phyloP scores from a whole-genome alignment of 2,888 invertebrate species.

The Phania funesta region DNA sequence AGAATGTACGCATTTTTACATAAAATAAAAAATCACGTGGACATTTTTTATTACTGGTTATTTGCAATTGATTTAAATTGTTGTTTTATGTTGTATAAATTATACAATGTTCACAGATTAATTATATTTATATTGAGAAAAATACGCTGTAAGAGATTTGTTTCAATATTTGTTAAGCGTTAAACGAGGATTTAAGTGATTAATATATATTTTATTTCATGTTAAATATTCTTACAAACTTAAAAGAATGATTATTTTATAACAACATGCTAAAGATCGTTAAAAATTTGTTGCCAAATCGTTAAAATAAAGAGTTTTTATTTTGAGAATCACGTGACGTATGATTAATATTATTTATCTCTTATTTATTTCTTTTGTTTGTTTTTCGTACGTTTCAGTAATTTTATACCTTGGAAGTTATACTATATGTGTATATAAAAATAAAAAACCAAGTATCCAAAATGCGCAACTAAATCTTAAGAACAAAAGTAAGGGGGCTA shows the following conservation, averaged over 20 bases:
- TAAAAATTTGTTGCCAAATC: too few relatives aligned
- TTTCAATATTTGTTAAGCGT: too few relatives aligned
- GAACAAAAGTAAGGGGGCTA: too few relatives aligned
- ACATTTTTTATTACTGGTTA: slow-evolving; percentile 44
- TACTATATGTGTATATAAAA: too few relatives aligned
- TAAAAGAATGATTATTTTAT: too few relatives aligned
- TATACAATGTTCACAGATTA: slow-evolving; percentile 54
- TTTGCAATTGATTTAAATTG: slow-evolving; percentile 63
- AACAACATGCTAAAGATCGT: too few relatives aligned
- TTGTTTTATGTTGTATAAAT: slow-evolving; percentile 57
- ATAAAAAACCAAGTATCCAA: too few relatives aligned
- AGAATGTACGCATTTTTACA: not conserved
- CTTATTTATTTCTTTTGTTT: too few relatives aligned
- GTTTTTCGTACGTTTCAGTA: too few relatives aligned
- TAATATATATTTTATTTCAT: not conserved
- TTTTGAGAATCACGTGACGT: not conserved
- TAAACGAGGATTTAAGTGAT: not conserved
- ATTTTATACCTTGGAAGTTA: too few relatives aligned
- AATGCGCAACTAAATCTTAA: too few relatives aligned
- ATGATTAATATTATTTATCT: slow-evolving; percentile 32
- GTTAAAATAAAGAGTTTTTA: too few relatives aligned
- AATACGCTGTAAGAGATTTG: slow-evolving; percentile 1
- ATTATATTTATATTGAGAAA: slow-evolving; percentile 51
- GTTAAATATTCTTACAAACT: not conserved
- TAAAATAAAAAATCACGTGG: slow-evolving; percentile 8